Conservation (phyloP, 1,140 invertebrate species). For the Apolygus lucorum region DNA sequence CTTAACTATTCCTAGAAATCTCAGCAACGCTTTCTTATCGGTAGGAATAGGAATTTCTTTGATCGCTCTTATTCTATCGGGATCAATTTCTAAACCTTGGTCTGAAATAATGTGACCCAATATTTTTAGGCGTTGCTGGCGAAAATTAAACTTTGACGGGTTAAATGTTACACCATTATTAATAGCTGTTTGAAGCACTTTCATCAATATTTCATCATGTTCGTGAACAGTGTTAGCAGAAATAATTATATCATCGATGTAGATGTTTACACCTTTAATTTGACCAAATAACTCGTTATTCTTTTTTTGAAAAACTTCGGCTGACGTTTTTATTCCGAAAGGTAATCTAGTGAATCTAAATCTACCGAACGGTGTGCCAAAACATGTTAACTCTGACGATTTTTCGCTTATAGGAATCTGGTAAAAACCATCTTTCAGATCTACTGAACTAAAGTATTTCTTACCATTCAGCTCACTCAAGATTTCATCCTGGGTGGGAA, state of each 20-base stretch:
- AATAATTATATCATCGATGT: constrained; percentile 37
- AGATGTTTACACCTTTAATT: background rate
- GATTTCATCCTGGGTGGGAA: constrained; percentile 26
- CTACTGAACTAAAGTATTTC: constrained; percentile 26
- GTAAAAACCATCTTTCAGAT: constrained; percentile 31
- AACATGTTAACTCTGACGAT: background rate
- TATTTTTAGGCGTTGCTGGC: constrained; percentile 40
- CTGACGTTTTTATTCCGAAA: background rate
- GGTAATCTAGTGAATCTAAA: background rate
- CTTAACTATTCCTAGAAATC: constrained; percentile 18
- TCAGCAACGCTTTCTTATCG: constrained; percentile 30
- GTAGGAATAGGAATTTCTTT: constrained; percentile 35
- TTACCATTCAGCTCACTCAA: constrained; percentile 19
- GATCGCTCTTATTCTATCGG: constrained; percentile 38
- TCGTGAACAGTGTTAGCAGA: constrained; percentile 30
- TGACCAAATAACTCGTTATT: constrained; percentile 19
- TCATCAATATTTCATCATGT: constrained; percentile 32
- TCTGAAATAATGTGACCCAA: constrained; percentile 37
- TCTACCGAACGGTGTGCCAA: constrained; percentile 2
- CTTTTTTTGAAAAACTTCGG: background rate
- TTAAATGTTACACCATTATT: constrained; percentile 3
- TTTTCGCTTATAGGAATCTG: constrained; percentile 18
- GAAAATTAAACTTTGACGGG: constrained; percentile 38
- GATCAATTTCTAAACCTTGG: constrained; percentile 38
- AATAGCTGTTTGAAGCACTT: constrained; percentile 31